Evolutionary conservation across 2,888 invertebrate species (phyloP).

Genomic region (Ectemnius cavifrons): DNA sequence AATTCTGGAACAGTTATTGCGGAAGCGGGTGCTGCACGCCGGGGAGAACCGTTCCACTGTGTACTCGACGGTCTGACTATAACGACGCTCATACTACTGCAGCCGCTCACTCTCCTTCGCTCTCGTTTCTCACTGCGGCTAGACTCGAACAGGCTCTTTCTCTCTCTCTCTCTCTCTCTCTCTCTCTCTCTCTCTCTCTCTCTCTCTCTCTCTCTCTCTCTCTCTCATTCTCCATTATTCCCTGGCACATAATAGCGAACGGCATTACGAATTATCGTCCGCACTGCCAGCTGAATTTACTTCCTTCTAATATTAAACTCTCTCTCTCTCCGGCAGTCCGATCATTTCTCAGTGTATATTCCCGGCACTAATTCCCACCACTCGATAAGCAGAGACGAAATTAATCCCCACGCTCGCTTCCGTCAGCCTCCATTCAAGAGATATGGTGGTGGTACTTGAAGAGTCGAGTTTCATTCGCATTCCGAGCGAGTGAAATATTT

Average conservation of each 20-base stretch:
- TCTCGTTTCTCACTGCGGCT: not conserved
- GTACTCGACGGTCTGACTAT: too few relatives aligned
- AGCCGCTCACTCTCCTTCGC: not conserved
- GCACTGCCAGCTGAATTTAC: slow-evolving; percentile 5
- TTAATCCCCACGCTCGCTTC: too few relatives aligned
- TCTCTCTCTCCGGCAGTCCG: too few relatives aligned
- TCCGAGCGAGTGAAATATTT: too few relatives aligned
- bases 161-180: not conserved
- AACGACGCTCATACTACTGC: not conserved
- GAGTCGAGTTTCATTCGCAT: too few relatives aligned
- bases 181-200: not conserved
- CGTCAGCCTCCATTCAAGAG: too few relatives aligned
- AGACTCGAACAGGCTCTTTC: not conserved
- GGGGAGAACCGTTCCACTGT: too few relatives aligned
- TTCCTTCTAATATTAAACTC: slow-evolving; percentile 6
- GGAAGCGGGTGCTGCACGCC: too few relatives aligned
- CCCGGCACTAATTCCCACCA: too few relatives aligned
- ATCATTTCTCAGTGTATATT: too few relatives aligned
- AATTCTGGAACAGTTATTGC: not conserved
- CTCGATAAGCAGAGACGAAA: too few relatives aligned
- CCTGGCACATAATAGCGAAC: slow-evolving; percentile 3
- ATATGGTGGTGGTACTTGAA: too few relatives aligned
- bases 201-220: not conserved
- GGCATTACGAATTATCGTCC: slow-evolving; percentile 9
- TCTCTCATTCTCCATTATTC: not conserved